These are phyloP conservation scores for Tupaia tana DNA, from an alignment of 2,113 vertebrate genomes.

Conservation along the genomic window DNA sequence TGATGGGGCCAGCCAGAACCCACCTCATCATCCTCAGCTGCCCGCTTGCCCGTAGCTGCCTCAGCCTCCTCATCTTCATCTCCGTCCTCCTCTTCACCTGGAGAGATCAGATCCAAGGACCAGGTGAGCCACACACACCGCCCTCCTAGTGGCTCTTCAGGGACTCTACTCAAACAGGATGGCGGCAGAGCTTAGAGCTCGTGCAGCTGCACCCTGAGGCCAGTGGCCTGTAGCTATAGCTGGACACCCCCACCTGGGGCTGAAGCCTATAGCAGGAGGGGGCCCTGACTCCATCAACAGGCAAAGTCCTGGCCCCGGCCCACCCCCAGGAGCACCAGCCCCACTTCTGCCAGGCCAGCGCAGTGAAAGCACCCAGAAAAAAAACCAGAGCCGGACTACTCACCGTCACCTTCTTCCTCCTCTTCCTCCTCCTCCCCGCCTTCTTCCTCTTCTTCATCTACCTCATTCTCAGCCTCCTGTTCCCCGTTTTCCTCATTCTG, in stretches of 20 bases:
- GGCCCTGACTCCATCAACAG: not conserved
- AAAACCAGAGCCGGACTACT: conserved; percentile 82
- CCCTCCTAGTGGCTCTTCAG: not conserved
- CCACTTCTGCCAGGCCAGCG: not conserved
- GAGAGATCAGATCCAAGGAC: not conserved
- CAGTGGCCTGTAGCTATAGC: too few relatives aligned
- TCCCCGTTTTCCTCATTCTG: conserved; percentile 91
- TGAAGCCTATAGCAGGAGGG: too few relatives aligned
- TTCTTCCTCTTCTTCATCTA: conserved; percentile 91
- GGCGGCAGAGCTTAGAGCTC: too few relatives aligned
- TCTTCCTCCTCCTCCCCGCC: conserved; percentile 90
- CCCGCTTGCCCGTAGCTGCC: conserved; percentile 93
- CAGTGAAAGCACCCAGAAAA: not conserved
- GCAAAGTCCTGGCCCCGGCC: too few relatives aligned
- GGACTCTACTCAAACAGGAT: not conserved
- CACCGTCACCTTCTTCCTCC: conserved; percentile 89
- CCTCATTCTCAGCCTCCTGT: conserved; percentile 89
- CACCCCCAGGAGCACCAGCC: not conserved
- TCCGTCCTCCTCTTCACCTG: conserved; percentile 96
- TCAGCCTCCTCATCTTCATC: conserved; percentile 95
- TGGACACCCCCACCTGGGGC: too few relatives aligned
- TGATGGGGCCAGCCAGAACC: not conserved
- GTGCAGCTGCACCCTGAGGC: not conserved
- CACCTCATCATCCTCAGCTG: conserved; percentile 95
- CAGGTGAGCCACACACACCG: not conserved